A percentile compares a stretch with the other conserved stretches of the same genome.
Conservation (phyloP, 2,113 vertebrate species). For the Alectura lathami region DNA sequence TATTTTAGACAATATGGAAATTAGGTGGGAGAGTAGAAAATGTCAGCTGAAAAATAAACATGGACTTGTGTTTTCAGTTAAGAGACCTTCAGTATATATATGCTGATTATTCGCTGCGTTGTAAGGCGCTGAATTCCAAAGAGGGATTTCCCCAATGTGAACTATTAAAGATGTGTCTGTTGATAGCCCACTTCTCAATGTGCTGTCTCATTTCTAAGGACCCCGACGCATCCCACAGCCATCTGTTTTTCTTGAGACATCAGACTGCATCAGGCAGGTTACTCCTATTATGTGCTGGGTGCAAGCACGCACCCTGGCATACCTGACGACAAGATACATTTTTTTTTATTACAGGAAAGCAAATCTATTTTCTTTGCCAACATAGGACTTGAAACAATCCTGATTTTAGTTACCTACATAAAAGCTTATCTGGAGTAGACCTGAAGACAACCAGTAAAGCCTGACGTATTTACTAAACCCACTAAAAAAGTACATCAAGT, state of each 20-base stretch:
- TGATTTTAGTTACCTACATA: not conserved
- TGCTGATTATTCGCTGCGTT: not conserved
- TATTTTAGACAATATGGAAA: constrained; percentile 8
- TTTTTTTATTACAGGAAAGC: not conserved
- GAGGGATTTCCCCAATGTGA: not conserved
- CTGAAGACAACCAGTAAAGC: not conserved
- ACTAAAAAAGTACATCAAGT: not conserved
- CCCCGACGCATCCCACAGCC: not conserved
- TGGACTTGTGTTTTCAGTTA: constrained; percentile 6
- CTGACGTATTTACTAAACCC: not conserved
- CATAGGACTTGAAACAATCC: not conserved
- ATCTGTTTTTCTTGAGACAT: not conserved
- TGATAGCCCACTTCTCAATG: not conserved
- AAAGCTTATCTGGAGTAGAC: not conserved
- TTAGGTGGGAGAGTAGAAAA: not conserved
- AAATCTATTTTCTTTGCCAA: not conserved
- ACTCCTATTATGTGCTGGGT: not conserved
- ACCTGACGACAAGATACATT: not conserved
- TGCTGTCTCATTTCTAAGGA: not conserved
- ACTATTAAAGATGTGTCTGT: not conserved
- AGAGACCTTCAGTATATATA: constrained; percentile 9
- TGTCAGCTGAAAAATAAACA: constrained; percentile 41
- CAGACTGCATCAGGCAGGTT: not conserved
- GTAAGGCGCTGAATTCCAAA: not conserved
- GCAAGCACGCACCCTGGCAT: not conserved